Evolutionary conservation across 2,888 invertebrate species (phyloP).

Genomic region (Ommatoiulus sabulosus): DNA sequence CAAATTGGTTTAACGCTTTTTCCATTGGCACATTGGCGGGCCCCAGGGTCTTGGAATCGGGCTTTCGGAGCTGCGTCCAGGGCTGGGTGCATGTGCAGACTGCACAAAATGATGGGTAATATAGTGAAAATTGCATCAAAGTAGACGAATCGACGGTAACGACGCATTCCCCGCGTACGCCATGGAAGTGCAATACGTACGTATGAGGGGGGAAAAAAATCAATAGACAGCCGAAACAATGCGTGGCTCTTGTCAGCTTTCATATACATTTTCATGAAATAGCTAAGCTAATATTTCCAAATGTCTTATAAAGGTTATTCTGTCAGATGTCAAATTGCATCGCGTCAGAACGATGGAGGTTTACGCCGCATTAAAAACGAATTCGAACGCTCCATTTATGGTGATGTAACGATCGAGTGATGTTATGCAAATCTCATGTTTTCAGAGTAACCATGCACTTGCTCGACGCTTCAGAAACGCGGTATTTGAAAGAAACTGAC

Average conservation of each 20-base stretch:
- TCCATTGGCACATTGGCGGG: conserved; percentile 1
- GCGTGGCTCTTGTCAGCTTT: background rate
- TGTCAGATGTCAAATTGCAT: conserved; percentile 8
- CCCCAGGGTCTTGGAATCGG: background rate
- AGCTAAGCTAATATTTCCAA: conserved; percentile 10
- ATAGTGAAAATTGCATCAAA: background rate
- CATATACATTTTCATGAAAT: background rate
- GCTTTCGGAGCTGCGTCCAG: background rate
- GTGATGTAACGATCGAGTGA: no score
- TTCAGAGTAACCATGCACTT: no score
- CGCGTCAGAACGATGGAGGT: background rate
- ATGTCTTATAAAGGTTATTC: background rate
- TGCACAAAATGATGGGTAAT: conserved; percentile 36
- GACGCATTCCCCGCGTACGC: background rate
- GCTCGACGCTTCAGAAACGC: no score
- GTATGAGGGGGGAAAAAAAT: background rate
- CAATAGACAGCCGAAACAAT: background rate
- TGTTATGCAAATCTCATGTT: no score
- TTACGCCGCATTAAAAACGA: no score
- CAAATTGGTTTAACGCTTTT: conserved; percentile 31
- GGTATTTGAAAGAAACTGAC: no score
- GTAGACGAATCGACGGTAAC: conserved; percentile 21
- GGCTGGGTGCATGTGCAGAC: background rate
- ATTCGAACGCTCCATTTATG: no score
- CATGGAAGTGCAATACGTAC: background rate